Conservation (phyloP, 2,888 invertebrate species). For the Meiosimyza platycephala region DNA sequence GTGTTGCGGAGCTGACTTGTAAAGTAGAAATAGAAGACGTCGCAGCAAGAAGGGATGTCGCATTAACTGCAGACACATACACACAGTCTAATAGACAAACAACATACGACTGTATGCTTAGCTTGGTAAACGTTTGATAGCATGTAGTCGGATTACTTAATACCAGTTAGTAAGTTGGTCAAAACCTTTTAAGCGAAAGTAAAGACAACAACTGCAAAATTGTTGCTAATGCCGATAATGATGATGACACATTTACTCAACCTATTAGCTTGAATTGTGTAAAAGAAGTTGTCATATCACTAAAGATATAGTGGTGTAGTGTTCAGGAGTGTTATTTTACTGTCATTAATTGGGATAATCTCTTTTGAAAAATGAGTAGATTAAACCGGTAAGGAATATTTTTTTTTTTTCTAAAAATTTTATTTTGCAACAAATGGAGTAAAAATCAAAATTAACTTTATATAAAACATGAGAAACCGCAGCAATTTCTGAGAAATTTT, state of each 20-base stretch:
- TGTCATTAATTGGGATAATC: no score
- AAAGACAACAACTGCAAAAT: not conserved
- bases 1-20: slow-evolving; percentile 26
- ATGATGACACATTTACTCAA: not conserved
- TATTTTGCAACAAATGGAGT: no score
- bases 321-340: no score
- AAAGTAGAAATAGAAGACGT: slow-evolving; percentile 26
- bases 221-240: not conserved
- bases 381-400: no score
- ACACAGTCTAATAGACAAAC: not conserved
- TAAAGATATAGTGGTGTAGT: no score
- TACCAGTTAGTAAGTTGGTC: slow-evolving; percentile 8
- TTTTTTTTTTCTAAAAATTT: no score
- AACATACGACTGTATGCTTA: not conserved
- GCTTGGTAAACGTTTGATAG: not conserved
- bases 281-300: no score
- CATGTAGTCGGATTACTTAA: not conserved
- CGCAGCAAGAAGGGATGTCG: not conserved
- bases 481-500: no score
- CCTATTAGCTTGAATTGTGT: no score
- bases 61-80: not conserved
- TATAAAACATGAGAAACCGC: no score
- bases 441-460: no score
- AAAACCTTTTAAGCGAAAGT: slow-evolving; percentile 13
- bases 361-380: no score